phyloP scores from a whole-genome alignment of 2,113 vertebrate genomes.

The Anseranas semipalmata region DNA sequence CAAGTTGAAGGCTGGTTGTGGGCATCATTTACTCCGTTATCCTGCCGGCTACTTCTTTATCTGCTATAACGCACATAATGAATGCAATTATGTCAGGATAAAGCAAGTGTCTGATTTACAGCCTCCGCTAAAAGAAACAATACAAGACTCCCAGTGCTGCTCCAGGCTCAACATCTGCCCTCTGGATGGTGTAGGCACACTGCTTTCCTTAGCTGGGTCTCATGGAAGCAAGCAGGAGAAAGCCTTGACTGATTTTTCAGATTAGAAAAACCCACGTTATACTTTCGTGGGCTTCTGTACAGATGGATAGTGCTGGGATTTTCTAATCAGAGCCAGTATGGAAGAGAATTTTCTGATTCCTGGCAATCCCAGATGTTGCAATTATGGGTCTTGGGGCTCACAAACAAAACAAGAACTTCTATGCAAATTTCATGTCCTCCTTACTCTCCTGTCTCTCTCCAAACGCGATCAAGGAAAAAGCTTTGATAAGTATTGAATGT shows the following conservation, averaged over 20 bases:
- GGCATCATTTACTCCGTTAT: neutral
- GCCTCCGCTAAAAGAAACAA: neutral
- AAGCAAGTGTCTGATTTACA: neutral
- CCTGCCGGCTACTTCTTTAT: neutral
- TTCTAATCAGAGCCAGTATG: neutral
- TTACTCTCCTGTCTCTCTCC: neutral
- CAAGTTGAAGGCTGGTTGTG: neutral
- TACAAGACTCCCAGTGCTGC: rapidly evolving
- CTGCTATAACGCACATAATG: neutral
- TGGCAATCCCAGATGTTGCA: neutral
- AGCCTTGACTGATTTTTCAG: neutral
- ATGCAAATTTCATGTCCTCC: neutral
- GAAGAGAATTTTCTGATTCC: neutral
- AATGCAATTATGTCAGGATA: neutral
- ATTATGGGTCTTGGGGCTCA: neutral
- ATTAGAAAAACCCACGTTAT: neutral
- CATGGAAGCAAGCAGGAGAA: neutral
- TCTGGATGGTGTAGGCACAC: neutral
- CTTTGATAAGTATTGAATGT: neutral
- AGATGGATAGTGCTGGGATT: neutral
- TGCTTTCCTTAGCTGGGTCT: neutral
- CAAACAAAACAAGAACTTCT: neutral
- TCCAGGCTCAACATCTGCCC: neutral
- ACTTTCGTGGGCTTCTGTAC: neutral
- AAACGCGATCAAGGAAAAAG: neutral